Base-by-base conservation (phyloP, 2,797 vertebrate genomes). In the Tangara arthus region DNA sequence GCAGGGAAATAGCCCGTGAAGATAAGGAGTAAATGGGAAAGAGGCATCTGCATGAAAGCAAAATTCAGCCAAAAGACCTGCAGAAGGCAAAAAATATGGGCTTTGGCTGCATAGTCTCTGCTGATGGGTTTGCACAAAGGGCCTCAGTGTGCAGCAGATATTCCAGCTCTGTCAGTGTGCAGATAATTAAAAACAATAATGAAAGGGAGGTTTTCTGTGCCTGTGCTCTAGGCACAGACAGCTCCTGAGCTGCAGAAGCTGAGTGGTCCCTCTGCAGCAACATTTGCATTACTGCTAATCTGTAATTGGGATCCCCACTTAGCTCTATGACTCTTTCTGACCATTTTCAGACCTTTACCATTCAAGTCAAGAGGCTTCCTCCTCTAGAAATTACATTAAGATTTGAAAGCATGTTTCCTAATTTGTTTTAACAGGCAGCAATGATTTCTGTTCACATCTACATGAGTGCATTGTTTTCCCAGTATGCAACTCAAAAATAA, bases 331-430 rank as follows among this genome's bases (percentile, higher is more conserved):
- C 82, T 90, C 82, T 59, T 55, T 80, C 84, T 95, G 94, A 96
- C 95, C 95, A 95, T 96, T 96, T 96, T 94, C 87, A 96, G 93
- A 94, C 89, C 94, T 95, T 95, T 75, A 86, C 64, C 68, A 60
- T 86, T 87, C 64, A 83, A 96, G 94, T 94, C 94, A 97, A 97
- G 95, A 94, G 60, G 72, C 69, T 90, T 28, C 72, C 93, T 95
- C 81, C 85, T 89, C 79, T 72, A 82, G 84, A 91, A 93, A 95
- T 87, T 78, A 86, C 57, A 94, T 89, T 80, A 94, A 91, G 82
- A 93, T 94, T 94, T 85, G 87, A 96, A 96, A 92, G 57, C 68
- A 70, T 14, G 8, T 70, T 94, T 91, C 50, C 69, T 92, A 69
- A 90, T 89, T 89, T 91, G 71, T 65, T 91, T 87, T 83, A 94